phyloP scores from a whole-genome alignment of 2,113 vertebrate genomes.

The Siphamia tubifer region DNA sequence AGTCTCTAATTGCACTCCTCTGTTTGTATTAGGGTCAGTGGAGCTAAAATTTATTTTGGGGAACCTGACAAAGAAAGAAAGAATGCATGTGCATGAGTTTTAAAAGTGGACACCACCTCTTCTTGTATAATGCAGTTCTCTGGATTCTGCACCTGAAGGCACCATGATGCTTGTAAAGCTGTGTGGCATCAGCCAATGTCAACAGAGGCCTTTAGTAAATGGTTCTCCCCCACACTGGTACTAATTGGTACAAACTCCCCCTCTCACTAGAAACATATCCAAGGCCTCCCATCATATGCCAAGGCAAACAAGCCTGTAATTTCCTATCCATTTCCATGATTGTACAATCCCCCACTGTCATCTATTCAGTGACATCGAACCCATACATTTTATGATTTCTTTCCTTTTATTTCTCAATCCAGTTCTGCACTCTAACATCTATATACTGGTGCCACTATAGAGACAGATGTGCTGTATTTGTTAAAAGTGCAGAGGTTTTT shows the following conservation, averaged over 20 bases:
- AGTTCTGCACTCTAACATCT: neutral
- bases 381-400: neutral
- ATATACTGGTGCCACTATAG: neutral
- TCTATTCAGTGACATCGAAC: conserved; percentile 14
- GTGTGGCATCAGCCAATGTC: conserved; percentile 64
- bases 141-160: conserved; percentile 59
- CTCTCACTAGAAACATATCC: conserved; percentile 56
- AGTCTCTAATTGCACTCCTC: conserved; percentile 56
- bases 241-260: conserved; percentile 74
- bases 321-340: conserved; percentile 44
- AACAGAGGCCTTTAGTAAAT: conserved; percentile 68
- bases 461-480: neutral
- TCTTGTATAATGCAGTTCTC: conserved; percentile 40
- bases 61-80: conserved; percentile 26
- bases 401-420: neutral
- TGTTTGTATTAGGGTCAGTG: conserved; percentile 58
- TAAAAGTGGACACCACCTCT: conserved; percentile 19
- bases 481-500: neutral
- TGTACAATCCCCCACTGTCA: conserved; percentile 29
- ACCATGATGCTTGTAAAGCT: conserved; percentile 58
- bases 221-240: conserved; percentile 57
- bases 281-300: conserved; percentile 78
- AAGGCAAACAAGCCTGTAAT: conserved; percentile 85
- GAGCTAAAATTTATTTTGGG: conserved; percentile 31
- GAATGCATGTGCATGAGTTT: conserved; percentile 15